Conservation (phyloP, 64 coral and sea anemone species). For the Cladopsammia gracilis region DNA sequence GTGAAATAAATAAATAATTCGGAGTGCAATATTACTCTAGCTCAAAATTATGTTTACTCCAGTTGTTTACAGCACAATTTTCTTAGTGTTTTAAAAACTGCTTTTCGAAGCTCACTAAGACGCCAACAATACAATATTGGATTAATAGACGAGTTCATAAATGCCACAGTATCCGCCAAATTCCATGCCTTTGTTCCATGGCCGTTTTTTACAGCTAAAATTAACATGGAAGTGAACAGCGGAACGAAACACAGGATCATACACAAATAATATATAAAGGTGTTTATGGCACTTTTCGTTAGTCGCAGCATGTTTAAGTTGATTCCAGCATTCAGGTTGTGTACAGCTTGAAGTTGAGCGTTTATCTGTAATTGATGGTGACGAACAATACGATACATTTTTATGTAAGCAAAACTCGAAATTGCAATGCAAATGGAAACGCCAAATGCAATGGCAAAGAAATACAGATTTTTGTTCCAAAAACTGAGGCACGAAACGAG, state of each 20-base stretch:
- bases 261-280: slow-evolving; percentile 31
- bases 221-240: background rate
- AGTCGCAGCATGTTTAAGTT: background rate
- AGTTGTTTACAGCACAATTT: background rate
- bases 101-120: background rate
- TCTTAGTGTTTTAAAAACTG: slow-evolving; percentile 2
- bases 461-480: background rate
- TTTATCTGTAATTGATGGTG: background rate
- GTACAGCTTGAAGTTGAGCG: background rate
- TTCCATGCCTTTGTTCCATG: background rate
- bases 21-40: no score
- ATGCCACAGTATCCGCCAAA: background rate
- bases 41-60: background rate
- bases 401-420: background rate
- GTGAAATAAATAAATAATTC: no score
- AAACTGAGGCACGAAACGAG: background rate
- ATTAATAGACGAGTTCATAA: slow-evolving; percentile 37
- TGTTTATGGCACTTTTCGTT: background rate
- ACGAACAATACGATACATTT: slow-evolving; percentile 17
- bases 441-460: background rate
- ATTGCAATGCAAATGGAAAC: background rate
- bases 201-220: background rate
- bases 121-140: slow-evolving; percentile 43
- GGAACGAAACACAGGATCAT: slow-evolving; percentile 27
- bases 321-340: background rate